phyloP scores from a whole-genome alignment of 2,888 invertebrate genomes.

The Leptopterna dolabrata region DNA sequence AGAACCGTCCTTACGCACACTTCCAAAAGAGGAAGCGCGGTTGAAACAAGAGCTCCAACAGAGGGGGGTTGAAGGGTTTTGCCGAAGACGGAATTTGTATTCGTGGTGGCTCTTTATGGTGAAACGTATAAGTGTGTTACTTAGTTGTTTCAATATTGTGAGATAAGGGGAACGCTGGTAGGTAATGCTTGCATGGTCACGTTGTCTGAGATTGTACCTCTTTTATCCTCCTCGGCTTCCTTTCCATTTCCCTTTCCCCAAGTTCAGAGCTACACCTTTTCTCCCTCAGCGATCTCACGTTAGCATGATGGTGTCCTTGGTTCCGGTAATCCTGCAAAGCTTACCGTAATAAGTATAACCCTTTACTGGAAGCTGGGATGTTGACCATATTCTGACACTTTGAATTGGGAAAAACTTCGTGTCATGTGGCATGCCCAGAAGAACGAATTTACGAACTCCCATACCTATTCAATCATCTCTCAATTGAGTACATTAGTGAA shows the following conservation, averaged over 20 bases:
- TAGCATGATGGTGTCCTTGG: neutral
- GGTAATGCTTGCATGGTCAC: slow-evolving; percentile 47
- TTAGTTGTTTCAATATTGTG: slow-evolving; percentile 59
- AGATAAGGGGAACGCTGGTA: slow-evolving; percentile 47
- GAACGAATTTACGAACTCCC: too few species aligned
- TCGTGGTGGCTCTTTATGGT: slow-evolving; percentile 38
- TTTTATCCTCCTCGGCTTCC: slow-evolving; percentile 32
- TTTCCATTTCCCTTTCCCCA: neutral
- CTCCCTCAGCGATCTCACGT: neutral
- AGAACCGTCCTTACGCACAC: slow-evolving; percentile 25
- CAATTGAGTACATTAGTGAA: too few species aligned
- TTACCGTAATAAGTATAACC: neutral
- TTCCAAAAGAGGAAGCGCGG: slow-evolving; percentile 29
- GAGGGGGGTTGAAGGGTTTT: slow-evolving; percentile 9
- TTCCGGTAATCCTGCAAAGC: neutral
- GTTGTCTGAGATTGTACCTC: slow-evolving; percentile 42
- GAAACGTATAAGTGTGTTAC: slow-evolving; percentile 57
- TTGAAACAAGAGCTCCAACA: slow-evolving; percentile 26
- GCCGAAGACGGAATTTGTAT: slow-evolving; percentile 46
- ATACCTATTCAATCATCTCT: too few species aligned
- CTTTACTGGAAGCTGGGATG: neutral
- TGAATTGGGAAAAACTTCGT: too few species aligned
- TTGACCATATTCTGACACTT: too few species aligned
- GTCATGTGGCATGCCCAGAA: too few species aligned
- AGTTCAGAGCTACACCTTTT: neutral